Conservation (phyloP, 2,797 vertebrate species). For the Chlorospingus semifuscus region DNA sequence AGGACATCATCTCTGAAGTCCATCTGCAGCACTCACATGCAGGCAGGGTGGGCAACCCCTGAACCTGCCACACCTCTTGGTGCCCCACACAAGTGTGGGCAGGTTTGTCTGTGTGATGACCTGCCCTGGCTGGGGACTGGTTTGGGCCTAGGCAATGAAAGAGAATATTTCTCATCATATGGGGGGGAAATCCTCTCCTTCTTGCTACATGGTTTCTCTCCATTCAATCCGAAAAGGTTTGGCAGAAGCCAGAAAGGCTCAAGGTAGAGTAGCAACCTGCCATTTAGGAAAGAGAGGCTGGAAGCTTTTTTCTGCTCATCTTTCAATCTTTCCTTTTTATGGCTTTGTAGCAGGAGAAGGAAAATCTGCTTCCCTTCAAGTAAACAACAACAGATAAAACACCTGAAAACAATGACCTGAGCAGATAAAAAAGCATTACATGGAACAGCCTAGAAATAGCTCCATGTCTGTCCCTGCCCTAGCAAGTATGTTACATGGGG, state of each 20-base stretch:
- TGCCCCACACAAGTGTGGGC: fast-evolving
- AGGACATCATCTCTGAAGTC: background rate
- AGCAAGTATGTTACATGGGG: fast-evolving
- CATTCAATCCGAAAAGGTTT: background rate
- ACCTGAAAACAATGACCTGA: background rate
- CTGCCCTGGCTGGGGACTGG: background rate
- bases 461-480: background rate
- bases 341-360: background rate
- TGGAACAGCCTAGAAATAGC: background rate
- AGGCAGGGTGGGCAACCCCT: background rate
- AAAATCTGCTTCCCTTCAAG: background rate
- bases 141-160: background rate
- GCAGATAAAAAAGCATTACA: background rate
- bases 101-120: background rate
- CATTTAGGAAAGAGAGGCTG: background rate
- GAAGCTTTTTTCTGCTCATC: background rate
- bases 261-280: background rate
- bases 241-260: background rate
- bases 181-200: background rate
- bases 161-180: background rate
- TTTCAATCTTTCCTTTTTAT: background rate
- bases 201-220: background rate
- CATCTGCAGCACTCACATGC: background rate
- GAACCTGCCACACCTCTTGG: background rate
- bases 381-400: background rate